These are phyloP conservation scores for Euspilapteryx auroguttella DNA, from an alignment of 2,888 invertebrate genomes.

Conservation along the genomic window DNA sequence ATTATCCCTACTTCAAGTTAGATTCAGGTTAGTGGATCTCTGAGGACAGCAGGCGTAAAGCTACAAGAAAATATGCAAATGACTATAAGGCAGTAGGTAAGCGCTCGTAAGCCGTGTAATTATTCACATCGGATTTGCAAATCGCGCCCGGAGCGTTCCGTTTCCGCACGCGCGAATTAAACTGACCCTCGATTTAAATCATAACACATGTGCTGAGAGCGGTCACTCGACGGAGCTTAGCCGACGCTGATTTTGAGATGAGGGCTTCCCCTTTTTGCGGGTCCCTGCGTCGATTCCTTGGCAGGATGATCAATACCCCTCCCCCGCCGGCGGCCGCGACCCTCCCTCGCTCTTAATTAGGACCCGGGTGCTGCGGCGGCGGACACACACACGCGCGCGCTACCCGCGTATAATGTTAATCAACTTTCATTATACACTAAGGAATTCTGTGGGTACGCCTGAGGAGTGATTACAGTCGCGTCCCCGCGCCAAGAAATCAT, in stretches of 20 bases:
- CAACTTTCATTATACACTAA: slow-evolving; percentile 63
- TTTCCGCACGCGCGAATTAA: slow-evolving; percentile 42
- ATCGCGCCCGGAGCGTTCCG: slow-evolving; percentile 49
- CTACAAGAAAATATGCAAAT: slow-evolving; percentile 61
- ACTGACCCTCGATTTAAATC: slow-evolving; percentile 59
- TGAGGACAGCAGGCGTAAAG: slow-evolving; percentile 25
- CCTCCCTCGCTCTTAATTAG: slow-evolving; percentile 75
- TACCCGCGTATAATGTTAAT: slow-evolving; percentile 47
- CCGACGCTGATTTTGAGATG: slow-evolving; percentile 54
- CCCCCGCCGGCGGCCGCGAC: slow-evolving; percentile 41
- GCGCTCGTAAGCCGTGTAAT: slow-evolving; percentile 57
- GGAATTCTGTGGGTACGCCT: slow-evolving; percentile 60
- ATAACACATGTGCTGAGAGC: slow-evolving; percentile 58
- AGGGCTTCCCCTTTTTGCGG: slow-evolving; percentile 55
- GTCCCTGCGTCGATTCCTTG: slow-evolving; percentile 59
- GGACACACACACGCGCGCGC: slow-evolving; percentile 64
- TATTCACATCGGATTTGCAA: slow-evolving; percentile 59
- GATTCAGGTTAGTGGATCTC: slow-evolving; percentile 14
- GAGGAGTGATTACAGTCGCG: slow-evolving; percentile 56
- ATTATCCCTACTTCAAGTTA: background rate
- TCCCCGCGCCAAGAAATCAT: slow-evolving; percentile 56
- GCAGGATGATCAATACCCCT: slow-evolving; percentile 56
- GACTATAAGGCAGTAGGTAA: slow-evolving; percentile 57
- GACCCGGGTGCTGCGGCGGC: slow-evolving; percentile 81
- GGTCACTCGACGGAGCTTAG: slow-evolving; percentile 30